Evolutionary conservation across 23 tunicate genomes (phyloP).

Genomic region (Halocynthia aurantium): DNA sequence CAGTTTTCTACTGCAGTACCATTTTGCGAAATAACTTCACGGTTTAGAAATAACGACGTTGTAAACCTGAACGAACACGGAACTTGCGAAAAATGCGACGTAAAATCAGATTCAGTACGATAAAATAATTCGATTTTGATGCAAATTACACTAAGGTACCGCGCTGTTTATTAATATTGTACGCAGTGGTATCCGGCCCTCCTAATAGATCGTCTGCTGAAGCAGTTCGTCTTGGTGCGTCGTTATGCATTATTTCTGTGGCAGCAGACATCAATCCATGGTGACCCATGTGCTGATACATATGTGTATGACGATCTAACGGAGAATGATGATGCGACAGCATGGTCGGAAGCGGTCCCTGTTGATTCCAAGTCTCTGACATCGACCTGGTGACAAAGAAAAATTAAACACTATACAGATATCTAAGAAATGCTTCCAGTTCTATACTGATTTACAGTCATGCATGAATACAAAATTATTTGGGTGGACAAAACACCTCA

Average conservation of each 20-base stretch:
- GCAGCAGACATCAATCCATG: background rate
- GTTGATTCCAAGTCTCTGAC: slow-evolving; percentile 30
- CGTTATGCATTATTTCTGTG: slow-evolving; percentile 1
- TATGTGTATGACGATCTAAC: background rate
- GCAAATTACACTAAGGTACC: slow-evolving; percentile 21
- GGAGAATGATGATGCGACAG: background rate
- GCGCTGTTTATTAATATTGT: background rate
- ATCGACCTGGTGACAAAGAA: slow-evolving; percentile 4
- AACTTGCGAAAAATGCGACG: no score
- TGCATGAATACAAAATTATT: no score
- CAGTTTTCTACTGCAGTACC: no score
- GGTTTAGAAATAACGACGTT: no score
- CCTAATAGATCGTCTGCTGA: slow-evolving; percentile 25
- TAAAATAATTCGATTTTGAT: no score
- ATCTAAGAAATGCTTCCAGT: no score
- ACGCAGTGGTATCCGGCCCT: background rate
- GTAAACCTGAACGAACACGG: no score
- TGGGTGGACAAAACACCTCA: background rate
- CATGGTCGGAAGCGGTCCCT: background rate
- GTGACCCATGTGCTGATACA: slow-evolving; percentile 11
- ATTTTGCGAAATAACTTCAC: no score
- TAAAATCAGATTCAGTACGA: no score
- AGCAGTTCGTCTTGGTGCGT: slow-evolving; percentile 20
- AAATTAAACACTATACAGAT: background rate
- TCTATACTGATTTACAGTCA: no score